Base-by-base conservation (phyloP, 2,888 invertebrate genomes). In the Chalcis sispes region DNA sequence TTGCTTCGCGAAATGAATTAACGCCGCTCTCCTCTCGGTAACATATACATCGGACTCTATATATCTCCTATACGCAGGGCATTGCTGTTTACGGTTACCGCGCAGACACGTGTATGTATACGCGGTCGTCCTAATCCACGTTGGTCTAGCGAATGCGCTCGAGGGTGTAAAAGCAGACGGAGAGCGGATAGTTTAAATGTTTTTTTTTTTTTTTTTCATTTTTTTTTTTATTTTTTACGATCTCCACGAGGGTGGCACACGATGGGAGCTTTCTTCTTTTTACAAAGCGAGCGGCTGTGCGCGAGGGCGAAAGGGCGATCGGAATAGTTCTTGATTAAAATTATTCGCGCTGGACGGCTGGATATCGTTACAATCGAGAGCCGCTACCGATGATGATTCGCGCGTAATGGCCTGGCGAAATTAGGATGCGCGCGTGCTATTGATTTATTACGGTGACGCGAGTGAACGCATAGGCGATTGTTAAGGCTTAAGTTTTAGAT, bases 1-100 rank as follows among this genome's bases (percentile, higher is more conserved):
- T 86, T 85, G 85, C 83, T 84, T 83, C 83, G 85, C 84, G 86
- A 87, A 86, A 87, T 86, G 82, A 85, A 86, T 87, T 86, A 87
- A 87, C 85, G 83, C 82, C 78, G 79, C 81, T 82, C 85, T 80
- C n/a, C n/a, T n/a, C n/a, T 83, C 82, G 82, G 82, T 82, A 32
- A 40, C 58, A 18, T n/a, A 25, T 15, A 2, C n/a, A 42, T 25
- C n/a, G 8, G 0, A 23, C 20, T 2, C 15, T 36, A 15, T 1
- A 29, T 1, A 20, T 27, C 46, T 54, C 56, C 46, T 71, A 62
- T 40, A 46, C 10, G 42, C 15, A 56, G 42, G 46, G 32, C 46
- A 20, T 42, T 56, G 56, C 64, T n/a, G 36, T 32, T 18, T 54
- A 13, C 52, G 42, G 54, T 23, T 5, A 42, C 23, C 42, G 25